phyloP scores from a whole-genome alignment of 2,888 invertebrate genomes.

The Mesorhabditis spiculigera region DNA sequence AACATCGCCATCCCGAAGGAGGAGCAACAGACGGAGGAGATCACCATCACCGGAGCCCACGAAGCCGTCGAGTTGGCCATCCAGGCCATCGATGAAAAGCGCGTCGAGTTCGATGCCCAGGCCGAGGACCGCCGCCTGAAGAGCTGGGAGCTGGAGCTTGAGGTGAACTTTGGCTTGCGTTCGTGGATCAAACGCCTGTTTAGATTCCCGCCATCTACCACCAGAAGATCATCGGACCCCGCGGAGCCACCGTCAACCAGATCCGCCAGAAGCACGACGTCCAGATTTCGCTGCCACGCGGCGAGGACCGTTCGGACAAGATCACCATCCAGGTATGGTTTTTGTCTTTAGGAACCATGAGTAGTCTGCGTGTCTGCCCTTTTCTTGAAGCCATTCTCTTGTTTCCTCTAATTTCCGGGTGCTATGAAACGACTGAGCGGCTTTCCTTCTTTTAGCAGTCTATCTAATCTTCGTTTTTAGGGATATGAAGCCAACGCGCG shows the following conservation, averaged over 20 bases:
- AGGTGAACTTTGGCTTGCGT: neutral
- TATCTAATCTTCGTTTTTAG: slow-evolving; percentile 64
- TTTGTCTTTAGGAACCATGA: neutral
- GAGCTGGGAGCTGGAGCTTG: neutral
- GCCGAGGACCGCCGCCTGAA: slow-evolving; percentile 75
- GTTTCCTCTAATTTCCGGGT: too few relatives aligned
- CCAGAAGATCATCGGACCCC: slow-evolving; percentile 86
- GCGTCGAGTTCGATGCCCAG: slow-evolving; percentile 60
- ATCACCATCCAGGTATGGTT: slow-evolving; percentile 33
- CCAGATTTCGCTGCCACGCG: slow-evolving; percentile 85
- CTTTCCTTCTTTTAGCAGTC: neutral
- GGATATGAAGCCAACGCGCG: slow-evolving; percentile 87
- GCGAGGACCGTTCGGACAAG: slow-evolving; percentile 60
- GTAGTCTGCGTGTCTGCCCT: neutral
- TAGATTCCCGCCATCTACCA: slow-evolving; percentile 90
- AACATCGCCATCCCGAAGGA: slow-evolving; percentile 41
- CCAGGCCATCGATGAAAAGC: slow-evolving; percentile 60
- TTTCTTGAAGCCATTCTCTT: too few relatives aligned
- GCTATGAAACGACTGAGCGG: slow-evolving; percentile 10
- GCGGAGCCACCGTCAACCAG: slow-evolving; percentile 85
- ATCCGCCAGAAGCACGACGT: slow-evolving; percentile 85
- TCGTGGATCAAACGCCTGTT: slow-evolving; percentile 73
- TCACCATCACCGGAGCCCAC: slow-evolving; percentile 79
- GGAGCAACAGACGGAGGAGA: slow-evolving; percentile 77
- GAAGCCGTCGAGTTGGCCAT: slow-evolving; percentile 67